Base-by-base conservation (phyloP, 2,113 vertebrate genomes). In the Isichthys henryi region DNA sequence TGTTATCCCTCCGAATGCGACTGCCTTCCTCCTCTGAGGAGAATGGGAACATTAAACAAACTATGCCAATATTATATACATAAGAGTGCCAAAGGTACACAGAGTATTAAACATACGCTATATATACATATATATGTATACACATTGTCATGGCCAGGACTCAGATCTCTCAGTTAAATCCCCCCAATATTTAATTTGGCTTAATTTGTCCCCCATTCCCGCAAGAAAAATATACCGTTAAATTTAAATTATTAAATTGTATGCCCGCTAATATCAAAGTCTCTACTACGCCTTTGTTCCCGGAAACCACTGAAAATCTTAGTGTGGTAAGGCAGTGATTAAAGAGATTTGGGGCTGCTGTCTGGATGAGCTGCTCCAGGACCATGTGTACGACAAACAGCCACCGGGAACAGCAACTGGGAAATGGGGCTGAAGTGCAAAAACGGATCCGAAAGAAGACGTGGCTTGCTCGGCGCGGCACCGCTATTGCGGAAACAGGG, bases 1-100 rank as follows among this genome's bases (percentile, higher is more conserved):
- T 93, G 53, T 95, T 96, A 88, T 96, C 96, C 1, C 97, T 97
- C 97, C 97, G 97, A 5, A 94, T 89, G 8, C 95, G 95, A 3
- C 70, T 88, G 74, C 95, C 93, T 49, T 95, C 93, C 0, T 97
- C 96, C 89, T 96, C 97, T 86, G 89, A 74, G 88, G 77, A 89
- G 35, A 70, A 53, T 27, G 49, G 23, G 17, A 62, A 15, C 2
- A 52, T 86, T 52, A 53, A 43, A 48, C 39, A 46, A 45, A 48
- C 19, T 84, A 48, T 43, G 7, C 5, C 15, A 82, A 70, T 31
- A 31, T 31, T 31, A 70, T 31, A 13, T 70, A 70, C 27, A 31
- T 4, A 5, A 17, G 62, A 27, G n/a, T 66, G 62, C 62, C 62
- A 70, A 27, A 70, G n/a, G 27, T 70, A 70, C n/a, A 70, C n/a